Evolutionary conservation across 2,113 vertebrate species (phyloP).

Genomic region (Raphicerus campestris): DNA sequence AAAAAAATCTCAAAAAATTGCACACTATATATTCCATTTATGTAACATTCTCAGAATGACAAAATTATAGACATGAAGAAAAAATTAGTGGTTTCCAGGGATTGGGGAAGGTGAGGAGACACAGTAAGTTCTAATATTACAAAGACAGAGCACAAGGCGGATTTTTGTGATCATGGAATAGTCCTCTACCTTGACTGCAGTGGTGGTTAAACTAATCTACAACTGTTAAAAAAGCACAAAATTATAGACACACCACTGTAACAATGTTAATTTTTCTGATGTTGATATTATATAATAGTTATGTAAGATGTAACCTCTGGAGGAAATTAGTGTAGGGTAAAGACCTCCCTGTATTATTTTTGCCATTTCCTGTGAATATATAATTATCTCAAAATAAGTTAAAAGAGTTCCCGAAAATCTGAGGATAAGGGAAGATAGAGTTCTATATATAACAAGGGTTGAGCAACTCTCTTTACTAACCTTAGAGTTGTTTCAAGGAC

Average conservation of each 20-base stretch:
- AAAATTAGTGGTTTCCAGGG: not conserved
- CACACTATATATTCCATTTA: not conserved
- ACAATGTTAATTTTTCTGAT: not conserved
- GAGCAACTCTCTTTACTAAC: not conserved
- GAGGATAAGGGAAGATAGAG: not conserved
- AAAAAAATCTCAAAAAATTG: not conserved
- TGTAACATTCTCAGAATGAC: not conserved
- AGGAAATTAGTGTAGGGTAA: conserved; percentile 14
- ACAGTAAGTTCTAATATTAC: not conserved
- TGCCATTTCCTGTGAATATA: conserved; percentile 38
- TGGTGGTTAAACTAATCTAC: not conserved
- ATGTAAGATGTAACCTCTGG: conserved; percentile 23
- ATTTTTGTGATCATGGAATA: not conserved
- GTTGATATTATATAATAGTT: conserved; percentile 35
- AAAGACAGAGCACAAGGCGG: not conserved
- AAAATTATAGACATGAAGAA: not conserved
- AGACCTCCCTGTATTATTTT: not conserved
- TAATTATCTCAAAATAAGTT: conserved; percentile 40
- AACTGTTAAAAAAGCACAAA: not conserved
- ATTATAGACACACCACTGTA: not conserved
- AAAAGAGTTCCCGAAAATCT: conserved; percentile 26
- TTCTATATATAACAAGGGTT: conserved; percentile 12
- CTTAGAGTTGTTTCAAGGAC: not conserved
- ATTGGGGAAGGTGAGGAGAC: not conserved
- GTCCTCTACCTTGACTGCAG: not conserved